phyloP scores from a whole-genome alignment of 2,888 invertebrate species.

The Eupithecia tripunctaria region DNA sequence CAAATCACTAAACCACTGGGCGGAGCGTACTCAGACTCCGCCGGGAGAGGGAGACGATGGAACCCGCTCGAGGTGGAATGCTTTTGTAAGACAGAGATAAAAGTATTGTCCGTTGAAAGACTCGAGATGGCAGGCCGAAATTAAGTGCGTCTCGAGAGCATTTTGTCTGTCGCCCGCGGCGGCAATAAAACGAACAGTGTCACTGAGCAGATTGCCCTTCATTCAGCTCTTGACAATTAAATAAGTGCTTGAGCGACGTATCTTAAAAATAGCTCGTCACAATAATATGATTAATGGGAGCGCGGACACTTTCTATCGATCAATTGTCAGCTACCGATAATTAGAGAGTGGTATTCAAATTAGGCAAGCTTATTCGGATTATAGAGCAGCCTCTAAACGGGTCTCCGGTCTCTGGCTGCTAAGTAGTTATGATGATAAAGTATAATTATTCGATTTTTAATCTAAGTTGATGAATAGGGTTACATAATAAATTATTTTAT shows the following conservation, averaged over 20 bases:
- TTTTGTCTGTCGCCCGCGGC: slow-evolving; percentile 77
- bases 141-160: slow-evolving; percentile 76
- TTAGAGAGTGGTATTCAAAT: slow-evolving; percentile 71
- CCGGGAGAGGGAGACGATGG: slow-evolving; percentile 76
- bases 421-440: slow-evolving; percentile 30
- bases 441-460: slow-evolving; percentile 28
- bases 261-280: slow-evolving; percentile 73
- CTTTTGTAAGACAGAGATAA: slow-evolving; percentile 69
- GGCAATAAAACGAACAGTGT: slow-evolving; percentile 81
- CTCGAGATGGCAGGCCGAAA: slow-evolving; percentile 74
- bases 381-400: slow-evolving; percentile 49
- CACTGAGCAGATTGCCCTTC: slow-evolving; percentile 81
- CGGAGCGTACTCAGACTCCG: slow-evolving; percentile 82
- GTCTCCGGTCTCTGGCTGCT: slow-evolving; percentile 29
- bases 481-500: slow-evolving; percentile 56
- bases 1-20: slow-evolving; percentile 85
- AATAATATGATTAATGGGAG: slow-evolving; percentile 77
- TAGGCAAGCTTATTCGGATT: slow-evolving; percentile 57
- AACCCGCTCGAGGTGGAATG: slow-evolving; percentile 53
- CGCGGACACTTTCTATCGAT: slow-evolving; percentile 73
- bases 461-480: slow-evolving; percentile 47
- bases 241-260: slow-evolving; percentile 77
- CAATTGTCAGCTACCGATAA: slow-evolving; percentile 80
- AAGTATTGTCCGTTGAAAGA: slow-evolving; percentile 63
- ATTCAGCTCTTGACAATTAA: slow-evolving; percentile 82